phyloP scores from a whole-genome alignment of 2,888 invertebrate genomes.

The Hirudinaria manillensis region DNA sequence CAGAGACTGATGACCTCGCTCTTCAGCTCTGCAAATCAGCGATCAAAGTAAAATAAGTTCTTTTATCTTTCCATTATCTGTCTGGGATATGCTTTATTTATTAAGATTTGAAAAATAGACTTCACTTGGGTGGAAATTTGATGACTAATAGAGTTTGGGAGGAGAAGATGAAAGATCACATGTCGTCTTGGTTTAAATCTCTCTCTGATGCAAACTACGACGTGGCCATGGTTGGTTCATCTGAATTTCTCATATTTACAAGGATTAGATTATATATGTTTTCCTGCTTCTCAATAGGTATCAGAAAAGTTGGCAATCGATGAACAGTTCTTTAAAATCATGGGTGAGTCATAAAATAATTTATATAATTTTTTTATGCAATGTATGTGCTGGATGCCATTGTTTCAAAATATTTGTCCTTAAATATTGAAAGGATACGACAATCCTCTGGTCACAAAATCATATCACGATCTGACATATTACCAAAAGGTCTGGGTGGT shows the following conservation, averaged over 20 bases:
- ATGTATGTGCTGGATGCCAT: not conserved
- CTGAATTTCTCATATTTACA: not conserved
- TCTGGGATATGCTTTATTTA: no score
- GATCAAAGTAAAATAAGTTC: slow-evolving; percentile 46
- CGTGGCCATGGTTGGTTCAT: slow-evolving; percentile 31
- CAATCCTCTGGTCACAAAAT: slow-evolving; percentile 16
- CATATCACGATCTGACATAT: slow-evolving; percentile 58
- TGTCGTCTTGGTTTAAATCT: slow-evolving; percentile 58
- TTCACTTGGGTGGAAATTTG: slow-evolving; percentile 55
- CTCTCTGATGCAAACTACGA: slow-evolving; percentile 54
- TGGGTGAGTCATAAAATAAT: slow-evolving; percentile 51
- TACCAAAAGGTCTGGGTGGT: slow-evolving; percentile 60
- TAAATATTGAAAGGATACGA: not conserved
- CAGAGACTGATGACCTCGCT: slow-evolving; percentile 60
- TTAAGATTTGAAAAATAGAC: slow-evolving; percentile 42
- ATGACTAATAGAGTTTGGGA: slow-evolving; percentile 63
- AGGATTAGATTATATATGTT: not conserved
- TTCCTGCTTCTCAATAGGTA: slow-evolving; percentile 51
- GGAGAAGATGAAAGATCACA: slow-evolving; percentile 55
- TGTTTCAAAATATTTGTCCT: no score
- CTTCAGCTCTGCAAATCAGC: slow-evolving; percentile 55
- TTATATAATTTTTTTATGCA: slow-evolving; percentile 2
- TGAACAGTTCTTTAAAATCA: slow-evolving; percentile 59
- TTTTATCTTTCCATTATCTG: not conserved
- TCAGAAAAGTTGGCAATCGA: slow-evolving; percentile 57